Conservation (phyloP, 2,113 vertebrate species). For the Paedocypris sp. region DNA sequence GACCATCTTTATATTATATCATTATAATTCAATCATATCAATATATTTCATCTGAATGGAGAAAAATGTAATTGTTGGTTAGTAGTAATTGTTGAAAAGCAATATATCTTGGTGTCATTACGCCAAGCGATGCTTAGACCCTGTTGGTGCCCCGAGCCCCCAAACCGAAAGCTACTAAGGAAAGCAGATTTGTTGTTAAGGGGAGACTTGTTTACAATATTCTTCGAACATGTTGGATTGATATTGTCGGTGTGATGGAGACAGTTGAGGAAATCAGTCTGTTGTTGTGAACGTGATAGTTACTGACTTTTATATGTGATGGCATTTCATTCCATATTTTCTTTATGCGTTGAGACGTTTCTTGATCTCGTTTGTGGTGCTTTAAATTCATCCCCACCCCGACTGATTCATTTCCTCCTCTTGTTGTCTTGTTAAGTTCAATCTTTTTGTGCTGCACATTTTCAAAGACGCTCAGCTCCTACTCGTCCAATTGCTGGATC, state of each 20-base stretch:
- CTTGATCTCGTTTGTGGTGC: neutral
- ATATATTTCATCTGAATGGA: neutral
- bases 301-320: neutral
- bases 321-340: neutral
- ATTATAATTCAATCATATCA: neutral
- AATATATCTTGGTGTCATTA: conserved; percentile 13
- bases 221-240: neutral
- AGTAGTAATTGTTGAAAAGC: conserved; percentile 13
- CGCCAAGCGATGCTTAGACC: conserved; percentile 1
- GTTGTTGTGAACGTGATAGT: neutral
- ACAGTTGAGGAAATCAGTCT: neutral
- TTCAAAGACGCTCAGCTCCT: neutral
- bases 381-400: neutral
- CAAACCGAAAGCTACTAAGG: neutral
- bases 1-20: too few species aligned
- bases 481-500: neutral
- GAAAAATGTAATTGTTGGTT: conserved; percentile 6
- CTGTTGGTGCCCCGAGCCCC: conserved; percentile 11
- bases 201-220: neutral
- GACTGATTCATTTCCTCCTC: neutral
- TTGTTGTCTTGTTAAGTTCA: neutral
- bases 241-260: neutral
- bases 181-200: neutral
- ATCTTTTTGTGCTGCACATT: conserved; percentile 2
- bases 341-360: too few species aligned